Conservation (phyloP, 2,797 vertebrate genomes). For the Chromis chromis region DNA sequence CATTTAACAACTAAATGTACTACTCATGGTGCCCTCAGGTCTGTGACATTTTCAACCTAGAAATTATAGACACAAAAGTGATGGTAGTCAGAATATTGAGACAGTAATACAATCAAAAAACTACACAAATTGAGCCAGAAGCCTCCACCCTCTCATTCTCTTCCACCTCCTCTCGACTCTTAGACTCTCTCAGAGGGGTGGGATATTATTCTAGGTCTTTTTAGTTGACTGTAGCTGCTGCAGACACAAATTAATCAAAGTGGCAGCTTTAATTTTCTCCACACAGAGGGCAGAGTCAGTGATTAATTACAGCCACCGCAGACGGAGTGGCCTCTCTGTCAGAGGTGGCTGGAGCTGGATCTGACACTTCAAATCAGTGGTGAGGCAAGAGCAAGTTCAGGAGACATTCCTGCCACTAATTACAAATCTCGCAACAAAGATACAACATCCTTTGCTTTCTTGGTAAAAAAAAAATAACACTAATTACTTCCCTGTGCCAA, state of each 20-base stretch:
- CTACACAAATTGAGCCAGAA: background rate
- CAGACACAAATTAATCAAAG: constrained; percentile 54
- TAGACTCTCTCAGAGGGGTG: constrained; percentile 2
- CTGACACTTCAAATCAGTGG: constrained; percentile 43
- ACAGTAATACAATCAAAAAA: constrained; percentile 27
- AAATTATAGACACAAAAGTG: background rate
- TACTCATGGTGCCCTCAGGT: background rate
- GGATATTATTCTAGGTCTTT: constrained; percentile 34
- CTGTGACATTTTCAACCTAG: constrained; percentile 12
- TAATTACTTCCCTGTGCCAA: background rate
- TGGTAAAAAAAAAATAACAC: background rate
- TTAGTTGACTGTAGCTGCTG: constrained; percentile 26
- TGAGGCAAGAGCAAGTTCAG: constrained; percentile 28
- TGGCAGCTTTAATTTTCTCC: constrained; percentile 60
- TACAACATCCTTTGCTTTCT: background rate
- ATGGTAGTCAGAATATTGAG: constrained; percentile 3
- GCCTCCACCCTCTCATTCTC: background rate
- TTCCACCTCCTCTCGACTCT: constrained; percentile 17
- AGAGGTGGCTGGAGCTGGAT: constrained; percentile 37
- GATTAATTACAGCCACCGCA: constrained; percentile 58
- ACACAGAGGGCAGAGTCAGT: constrained; percentile 49
- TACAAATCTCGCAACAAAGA: constrained; percentile 8
- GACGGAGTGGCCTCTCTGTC: constrained; percentile 49
- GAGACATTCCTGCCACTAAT: constrained; percentile 30
- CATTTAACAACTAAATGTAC: background rate